Base-by-base conservation (phyloP, 23 tunicate species). In the Halocynthia roretzi region DNA sequence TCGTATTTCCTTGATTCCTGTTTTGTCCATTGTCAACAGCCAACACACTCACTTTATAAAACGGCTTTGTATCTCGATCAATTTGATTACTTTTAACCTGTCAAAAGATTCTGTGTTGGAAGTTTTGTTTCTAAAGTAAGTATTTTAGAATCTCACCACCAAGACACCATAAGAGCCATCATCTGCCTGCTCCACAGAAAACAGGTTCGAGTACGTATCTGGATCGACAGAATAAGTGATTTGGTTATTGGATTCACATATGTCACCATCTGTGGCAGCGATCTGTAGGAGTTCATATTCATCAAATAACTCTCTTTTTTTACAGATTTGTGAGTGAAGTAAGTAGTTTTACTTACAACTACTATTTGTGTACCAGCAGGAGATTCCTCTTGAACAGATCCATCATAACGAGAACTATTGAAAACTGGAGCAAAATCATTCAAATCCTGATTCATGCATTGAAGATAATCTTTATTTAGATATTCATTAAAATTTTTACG, bases 181-280 rank as follows among this genome's bases (percentile, higher is more conserved):
- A 1, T 70, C 73, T 20, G 22, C 9, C 6, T 72, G 61, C 6
- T 8, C 61, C 5, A 78, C 78, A 21, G 63, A 5, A 62, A 78
- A 78, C 8, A 56, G 48, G 78, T 61, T 58, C 50, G 83, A 56
- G 51, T 60, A 56, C 12, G 22, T 76, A 57, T 71, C 63, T 8
- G 80, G n/a, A 67, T 58, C 80, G 11, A 88, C 75, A 14, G 68
- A 67, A 62, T 70, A 88, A 20, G 68, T 62, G 61, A 88, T 66
- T 60, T 69, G 75, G 60, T 83, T 88, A 78, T 88, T 83, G 8
- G 93, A 82, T 12, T 23, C 7, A 50, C 95, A 88, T 52, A 77
- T 56, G 70, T 88, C 95, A 60, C 50, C 79, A 71, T 88, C 95
- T 7, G 83, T 63, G 19, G 95, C 95, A 67, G 22, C 52, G 17